These are phyloP conservation scores for Brienomyrus brachyistius DNA, from an alignment of 2,113 vertebrate species.

Conservation along the genomic window DNA sequence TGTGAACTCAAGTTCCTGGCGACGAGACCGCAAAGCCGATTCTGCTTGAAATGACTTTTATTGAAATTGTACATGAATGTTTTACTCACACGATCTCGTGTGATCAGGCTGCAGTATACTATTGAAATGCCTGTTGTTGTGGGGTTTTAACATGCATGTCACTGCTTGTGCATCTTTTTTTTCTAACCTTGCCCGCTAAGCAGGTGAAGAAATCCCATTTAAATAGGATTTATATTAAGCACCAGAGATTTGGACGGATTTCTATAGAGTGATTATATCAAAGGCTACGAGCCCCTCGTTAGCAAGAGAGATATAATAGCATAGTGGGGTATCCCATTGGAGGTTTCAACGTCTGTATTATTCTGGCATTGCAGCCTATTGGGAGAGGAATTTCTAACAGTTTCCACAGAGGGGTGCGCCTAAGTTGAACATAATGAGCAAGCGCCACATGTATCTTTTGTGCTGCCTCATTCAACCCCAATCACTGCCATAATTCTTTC, in stretches of 20 bases:
- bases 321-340: constrained; percentile 69
- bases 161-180: constrained; percentile 58
- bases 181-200: constrained; percentile 68
- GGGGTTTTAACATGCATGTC: constrained; percentile 66
- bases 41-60: constrained; percentile 47
- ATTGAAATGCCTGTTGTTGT: constrained; percentile 55
- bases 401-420: constrained; percentile 68
- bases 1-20: neutral
- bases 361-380: constrained; percentile 74
- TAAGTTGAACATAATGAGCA: constrained; percentile 90
- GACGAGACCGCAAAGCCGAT: neutral
- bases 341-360: constrained; percentile 70
- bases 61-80: constrained; percentile 55
- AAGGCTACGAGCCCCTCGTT: constrained; percentile 94
- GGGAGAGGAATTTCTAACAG: constrained; percentile 76
- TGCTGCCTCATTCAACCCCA: constrained; percentile 60
- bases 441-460: constrained; percentile 82
- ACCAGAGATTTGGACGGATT: constrained; percentile 84
- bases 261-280: constrained; percentile 93
- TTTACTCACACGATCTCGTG: constrained; percentile 64
- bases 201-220: constrained; percentile 70
- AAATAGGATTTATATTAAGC: constrained; percentile 92
- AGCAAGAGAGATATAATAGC: constrained; percentile 80
- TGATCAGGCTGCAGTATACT: constrained; percentile 57
- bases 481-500: constrained; percentile 76